These are phyloP conservation scores for Augochlora pura DNA, from an alignment of 1,140 invertebrate species.

Conservation along the genomic window DNA sequence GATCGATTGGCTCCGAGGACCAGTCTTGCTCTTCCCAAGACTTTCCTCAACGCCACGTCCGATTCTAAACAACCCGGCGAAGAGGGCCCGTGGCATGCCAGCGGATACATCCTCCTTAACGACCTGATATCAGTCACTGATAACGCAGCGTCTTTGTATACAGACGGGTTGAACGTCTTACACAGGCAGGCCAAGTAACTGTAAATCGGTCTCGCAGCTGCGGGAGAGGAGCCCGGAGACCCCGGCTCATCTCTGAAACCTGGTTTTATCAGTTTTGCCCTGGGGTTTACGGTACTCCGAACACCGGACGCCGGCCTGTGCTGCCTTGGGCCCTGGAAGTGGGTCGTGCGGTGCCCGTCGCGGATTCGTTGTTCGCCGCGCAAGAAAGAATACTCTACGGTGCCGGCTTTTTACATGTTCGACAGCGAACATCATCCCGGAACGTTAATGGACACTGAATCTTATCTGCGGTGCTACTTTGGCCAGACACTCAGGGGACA, in stretches of 20 bases:
- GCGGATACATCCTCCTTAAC: constrained; percentile 23
- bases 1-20: not conserved
- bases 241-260: constrained; percentile 47
- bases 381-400: not conserved
- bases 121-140: constrained; percentile 22
- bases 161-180: constrained; percentile 35
- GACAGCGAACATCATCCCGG: no score
- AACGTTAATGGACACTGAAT: not conserved
- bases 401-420: not conserved
- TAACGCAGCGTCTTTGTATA: constrained; percentile 21
- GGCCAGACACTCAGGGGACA: no score
- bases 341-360: constrained; percentile 36
- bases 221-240: constrained; percentile 38
- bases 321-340: constrained; percentile 25
- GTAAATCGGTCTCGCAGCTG: constrained; percentile 45
- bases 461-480: no score
- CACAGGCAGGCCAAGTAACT: constrained; percentile 63
- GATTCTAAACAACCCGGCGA: not conserved
- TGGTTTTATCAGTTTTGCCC: constrained; percentile 62
- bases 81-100: not conserved
- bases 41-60: no score
- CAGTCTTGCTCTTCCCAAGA: not conserved
- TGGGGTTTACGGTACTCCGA: constrained; percentile 55
- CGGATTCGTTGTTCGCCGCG: not conserved
- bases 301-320: no score